Percentiles rank a stretch among this genome's conserved stretches.
phyloP scores from a whole-genome alignment of 2,888 invertebrate species.

The Xestia sexstrigata region DNA sequence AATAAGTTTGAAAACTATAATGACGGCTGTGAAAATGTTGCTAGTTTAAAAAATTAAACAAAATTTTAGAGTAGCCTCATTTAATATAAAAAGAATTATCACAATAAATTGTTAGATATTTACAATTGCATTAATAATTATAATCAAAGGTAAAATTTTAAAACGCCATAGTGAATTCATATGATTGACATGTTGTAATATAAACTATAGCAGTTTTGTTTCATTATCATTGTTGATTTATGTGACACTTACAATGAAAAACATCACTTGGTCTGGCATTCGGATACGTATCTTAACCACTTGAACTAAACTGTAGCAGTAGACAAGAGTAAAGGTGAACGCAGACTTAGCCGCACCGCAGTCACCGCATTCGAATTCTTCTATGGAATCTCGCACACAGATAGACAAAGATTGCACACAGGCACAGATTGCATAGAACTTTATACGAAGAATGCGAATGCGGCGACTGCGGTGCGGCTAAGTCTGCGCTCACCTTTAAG shows the following conservation, averaged over 20 bases:
- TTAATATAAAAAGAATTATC: slow-evolving; percentile 29
- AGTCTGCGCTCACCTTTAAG: too few relatives aligned
- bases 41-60: slow-evolving; percentile 21
- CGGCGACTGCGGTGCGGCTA: too few relatives aligned
- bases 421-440: too few relatives aligned
- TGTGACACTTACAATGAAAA: neutral
- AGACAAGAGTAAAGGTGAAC: too few relatives aligned
- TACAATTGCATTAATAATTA: slow-evolving; percentile 17
- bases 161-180: slow-evolving; percentile 26
- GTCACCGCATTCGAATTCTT: too few relatives aligned
- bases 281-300: neutral
- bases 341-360: too few relatives aligned
- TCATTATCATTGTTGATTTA: neutral
- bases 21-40: slow-evolving; percentile 26
- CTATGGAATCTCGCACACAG: too few relatives aligned
- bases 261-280: neutral
- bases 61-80: slow-evolving; percentile 36
- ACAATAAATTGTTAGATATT: slow-evolving; percentile 22
- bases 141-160: slow-evolving; percentile 17
- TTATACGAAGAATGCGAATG: too few relatives aligned
- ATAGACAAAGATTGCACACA: too few relatives aligned
- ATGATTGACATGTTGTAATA: slow-evolving; percentile 1
- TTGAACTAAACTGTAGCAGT: neutral
- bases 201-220: slow-evolving; percentile 33
- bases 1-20: slow-evolving; percentile 22